Evolutionary conservation across 2,797 vertebrate genomes (phyloP).

Genomic region (Cuculus canorus): DNA sequence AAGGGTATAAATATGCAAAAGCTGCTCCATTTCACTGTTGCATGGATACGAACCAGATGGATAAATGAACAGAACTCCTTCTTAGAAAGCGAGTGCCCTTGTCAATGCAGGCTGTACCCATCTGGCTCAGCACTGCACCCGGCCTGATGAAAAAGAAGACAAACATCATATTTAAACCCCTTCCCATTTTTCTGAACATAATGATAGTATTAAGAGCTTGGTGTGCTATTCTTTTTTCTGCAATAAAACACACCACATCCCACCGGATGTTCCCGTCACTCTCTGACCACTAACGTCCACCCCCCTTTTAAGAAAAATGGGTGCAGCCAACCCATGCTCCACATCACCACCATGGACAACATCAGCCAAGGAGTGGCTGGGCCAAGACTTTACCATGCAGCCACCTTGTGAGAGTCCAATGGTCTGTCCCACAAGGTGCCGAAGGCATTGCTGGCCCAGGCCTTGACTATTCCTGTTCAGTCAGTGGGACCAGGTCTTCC

Average conservation of each 20-base stretch:
- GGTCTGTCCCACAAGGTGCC: not conserved
- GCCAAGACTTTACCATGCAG: accelerated
- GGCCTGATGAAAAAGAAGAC: not conserved
- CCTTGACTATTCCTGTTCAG: not conserved
- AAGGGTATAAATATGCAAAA: constrained; percentile 72
- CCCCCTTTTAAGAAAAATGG: not conserved
- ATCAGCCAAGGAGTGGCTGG: not conserved
- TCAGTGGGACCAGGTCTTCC: not conserved
- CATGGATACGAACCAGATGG: constrained; percentile 67
- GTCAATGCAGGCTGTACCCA: constrained; percentile 31
- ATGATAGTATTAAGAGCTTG: not conserved
- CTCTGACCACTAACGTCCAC: not conserved
- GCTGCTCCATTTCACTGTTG: constrained; percentile 55
- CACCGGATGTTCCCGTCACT: not conserved
- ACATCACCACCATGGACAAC: not conserved
- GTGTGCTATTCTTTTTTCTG: not conserved
- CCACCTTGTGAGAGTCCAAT: not conserved
- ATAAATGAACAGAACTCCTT: constrained; percentile 64
- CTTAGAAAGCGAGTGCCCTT: constrained; percentile 32
- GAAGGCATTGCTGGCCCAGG: not conserved
- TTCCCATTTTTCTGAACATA: not conserved
- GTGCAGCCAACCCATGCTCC: not conserved
- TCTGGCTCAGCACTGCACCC: constrained; percentile 23
- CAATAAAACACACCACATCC: not conserved
- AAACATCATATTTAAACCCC: not conserved